Evolutionary conservation across 2,797 vertebrate genomes (phyloP).

Genomic region (Neostethus bicornis): DNA sequence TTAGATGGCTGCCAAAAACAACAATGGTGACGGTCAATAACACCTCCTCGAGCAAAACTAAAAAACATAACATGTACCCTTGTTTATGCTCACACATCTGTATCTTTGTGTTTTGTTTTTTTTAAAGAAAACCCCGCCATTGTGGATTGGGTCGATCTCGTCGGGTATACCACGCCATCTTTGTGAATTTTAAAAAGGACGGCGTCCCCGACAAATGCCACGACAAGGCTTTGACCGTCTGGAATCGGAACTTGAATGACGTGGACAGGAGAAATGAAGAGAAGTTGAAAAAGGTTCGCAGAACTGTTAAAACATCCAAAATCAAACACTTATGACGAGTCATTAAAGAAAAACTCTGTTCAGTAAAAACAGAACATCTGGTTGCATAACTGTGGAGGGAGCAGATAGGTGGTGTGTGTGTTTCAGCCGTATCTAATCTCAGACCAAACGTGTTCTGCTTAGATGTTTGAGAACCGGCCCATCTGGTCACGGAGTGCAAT

Average conservation of each 20-base stretch:
- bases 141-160: slow-evolving; percentile 83
- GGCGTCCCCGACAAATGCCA: slow-evolving; percentile 76
- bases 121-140: slow-evolving; percentile 69
- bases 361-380: neutral
- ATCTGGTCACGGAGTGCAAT: slow-evolving; percentile 95
- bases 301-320: too few species aligned
- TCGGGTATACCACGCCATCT: slow-evolving; percentile 89
- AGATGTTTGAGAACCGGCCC: slow-evolving; percentile 91
- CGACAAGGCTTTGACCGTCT: slow-evolving; percentile 82
- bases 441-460: slow-evolving; percentile 33
- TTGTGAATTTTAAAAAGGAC: slow-evolving; percentile 84
- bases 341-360: neutral
- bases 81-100: neutral
- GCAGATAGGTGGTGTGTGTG: neutral
- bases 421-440: slow-evolving; percentile 44
- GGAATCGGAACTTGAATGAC: slow-evolving; percentile 80
- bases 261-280: slow-evolving; percentile 78
- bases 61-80: too few species aligned
- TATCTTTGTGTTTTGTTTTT: slow-evolving; percentile 11
- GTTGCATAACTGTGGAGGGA: neutral
- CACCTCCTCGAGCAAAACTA: too few species aligned
- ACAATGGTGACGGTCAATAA: too few species aligned
- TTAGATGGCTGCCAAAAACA: too few species aligned
- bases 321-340: too few species aligned
- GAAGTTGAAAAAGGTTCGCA: slow-evolving; percentile 82